A percentile compares a stretch with the other conserved stretches of the same genome.
Evolutionary conservation across 2,888 invertebrate genomes (phyloP).

Genomic region (Opisthograptis luteolata): DNA sequence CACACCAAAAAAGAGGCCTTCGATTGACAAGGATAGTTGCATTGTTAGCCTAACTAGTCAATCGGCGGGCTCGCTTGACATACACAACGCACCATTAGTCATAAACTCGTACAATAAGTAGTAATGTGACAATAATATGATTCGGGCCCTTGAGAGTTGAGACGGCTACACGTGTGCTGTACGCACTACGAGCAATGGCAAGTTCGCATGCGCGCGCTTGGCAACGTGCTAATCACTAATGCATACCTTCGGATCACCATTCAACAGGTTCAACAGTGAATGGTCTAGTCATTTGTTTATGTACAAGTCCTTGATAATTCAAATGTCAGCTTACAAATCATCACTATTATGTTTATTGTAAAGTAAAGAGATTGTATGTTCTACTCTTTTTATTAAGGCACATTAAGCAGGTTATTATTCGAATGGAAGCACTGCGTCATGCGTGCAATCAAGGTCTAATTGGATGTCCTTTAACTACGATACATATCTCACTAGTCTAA

Average conservation of each 20-base stretch:
- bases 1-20: conserved; percentile 1
- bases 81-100: background rate
- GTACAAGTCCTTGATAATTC: conserved; percentile 7
- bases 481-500: background rate
- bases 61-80: background rate
- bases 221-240: conserved; percentile 14
- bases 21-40: conserved; percentile 7
- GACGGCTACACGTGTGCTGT: conserved; percentile 18
- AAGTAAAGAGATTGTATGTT: conserved; percentile 4
- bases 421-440: too few species aligned
- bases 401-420: background rate
- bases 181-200: conserved; percentile 15
- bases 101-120: conserved; percentile 1
- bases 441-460: background rate
- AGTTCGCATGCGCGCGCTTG: conserved; percentile 11
- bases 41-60: conserved; percentile 13
- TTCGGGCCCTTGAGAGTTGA: conserved; percentile 25
- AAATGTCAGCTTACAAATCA: background rate
- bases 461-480: background rate
- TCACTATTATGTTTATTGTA: too few species aligned
- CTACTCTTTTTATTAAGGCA: background rate
- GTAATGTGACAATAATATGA: conserved; percentile 6
- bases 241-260: conserved; percentile 4
- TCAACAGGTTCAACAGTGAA: conserved; percentile 17
- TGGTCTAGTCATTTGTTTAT: conserved; percentile 12